Evolutionary conservation across 2,888 invertebrate genomes (phyloP), one percentile per base, ranked within the genome.

Genomic region (Sisyra nigra): DNA sequence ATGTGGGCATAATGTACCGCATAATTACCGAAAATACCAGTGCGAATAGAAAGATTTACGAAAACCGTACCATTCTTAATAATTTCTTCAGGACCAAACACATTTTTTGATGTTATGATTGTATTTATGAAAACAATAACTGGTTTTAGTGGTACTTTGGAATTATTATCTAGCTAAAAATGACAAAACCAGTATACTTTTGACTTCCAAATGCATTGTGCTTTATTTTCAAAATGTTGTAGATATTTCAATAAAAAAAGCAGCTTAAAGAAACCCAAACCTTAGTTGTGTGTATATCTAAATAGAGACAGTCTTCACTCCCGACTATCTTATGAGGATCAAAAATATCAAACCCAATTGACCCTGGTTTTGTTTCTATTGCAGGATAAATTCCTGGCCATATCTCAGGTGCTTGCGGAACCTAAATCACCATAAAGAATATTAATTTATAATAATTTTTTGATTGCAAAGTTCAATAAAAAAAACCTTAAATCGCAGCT

Each of bases 401-500:
- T 18, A 17, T 18, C 18, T 37, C n/a, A 2, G 37, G 37, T 18
- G 17, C 10, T 6, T 18, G 18, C 2, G 37, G 37, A 37, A n/a
- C 37, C 37, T 37, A 7, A 36, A 36, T n/a, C n/a, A n/a, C n/a
- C n/a, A n/a, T n/a, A n/a, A n/a, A n/a, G n/a, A n/a, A n/a, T n/a
- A n/a, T n/a, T n/a, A n/a, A n/a, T n/a, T n/a, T n/a, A n/a, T n/a
- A n/a, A n/a, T n/a, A 24, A 24, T 24, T 24, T 24, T 24, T 24
- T 5, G 7, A 24, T 24, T 24, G n/a, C n/a, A n/a, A n/a, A n/a
- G n/a, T n/a, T n/a, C n/a, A n/a, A n/a, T n/a, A n/a, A n/a, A n/a
- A 24, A 24, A 5, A 24, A 40, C 40, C 40, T 40, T 40, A 17
- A 40, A 40, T 40, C 40, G 29, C 17, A 40, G 17, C 31, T 40